Evolutionary conservation across 2,888 invertebrate genomes (phyloP).

Genomic region (Parapristionchus giblindavisi): DNA sequence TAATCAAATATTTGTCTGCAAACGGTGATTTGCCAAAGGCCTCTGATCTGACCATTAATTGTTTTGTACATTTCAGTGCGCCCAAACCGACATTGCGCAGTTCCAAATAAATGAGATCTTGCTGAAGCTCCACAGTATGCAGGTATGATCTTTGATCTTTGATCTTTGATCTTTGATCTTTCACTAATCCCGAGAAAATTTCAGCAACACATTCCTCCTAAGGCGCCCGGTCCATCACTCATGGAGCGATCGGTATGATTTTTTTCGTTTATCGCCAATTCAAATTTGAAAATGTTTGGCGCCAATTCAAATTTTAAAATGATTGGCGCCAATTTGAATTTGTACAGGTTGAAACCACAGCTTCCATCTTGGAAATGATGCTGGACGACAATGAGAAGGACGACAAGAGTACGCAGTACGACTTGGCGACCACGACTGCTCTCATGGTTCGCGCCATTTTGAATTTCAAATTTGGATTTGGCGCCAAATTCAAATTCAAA

Average conservation of each 20-base stretch:
- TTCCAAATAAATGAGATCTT: constrained; percentile 64
- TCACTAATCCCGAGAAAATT: too few species aligned
- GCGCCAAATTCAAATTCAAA: neutral
- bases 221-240: neutral
- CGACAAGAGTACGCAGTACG: constrained; percentile 29
- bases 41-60: neutral
- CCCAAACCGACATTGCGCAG: constrained; percentile 63
- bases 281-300: neutral
- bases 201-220: neutral
- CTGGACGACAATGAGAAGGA: constrained; percentile 16
- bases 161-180: too few species aligned
- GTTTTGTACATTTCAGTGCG: constrained; percentile 21
- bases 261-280: neutral
- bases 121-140: constrained; percentile 51
- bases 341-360: constrained; percentile 26
- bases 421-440: constrained; percentile 4
- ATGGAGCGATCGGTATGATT: constrained; percentile 35
- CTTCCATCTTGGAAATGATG: constrained; percentile 36
- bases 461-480: neutral
- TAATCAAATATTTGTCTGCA: too few species aligned
- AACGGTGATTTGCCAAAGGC: too few species aligned
- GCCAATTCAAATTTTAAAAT: constrained; percentile 2
- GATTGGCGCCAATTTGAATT: too few species aligned
- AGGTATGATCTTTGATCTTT: constrained; percentile 33
- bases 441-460: constrained; percentile 18